Conservation (phyloP, 1,140 invertebrate genomes). For the Hyphantria cunea region DNA sequence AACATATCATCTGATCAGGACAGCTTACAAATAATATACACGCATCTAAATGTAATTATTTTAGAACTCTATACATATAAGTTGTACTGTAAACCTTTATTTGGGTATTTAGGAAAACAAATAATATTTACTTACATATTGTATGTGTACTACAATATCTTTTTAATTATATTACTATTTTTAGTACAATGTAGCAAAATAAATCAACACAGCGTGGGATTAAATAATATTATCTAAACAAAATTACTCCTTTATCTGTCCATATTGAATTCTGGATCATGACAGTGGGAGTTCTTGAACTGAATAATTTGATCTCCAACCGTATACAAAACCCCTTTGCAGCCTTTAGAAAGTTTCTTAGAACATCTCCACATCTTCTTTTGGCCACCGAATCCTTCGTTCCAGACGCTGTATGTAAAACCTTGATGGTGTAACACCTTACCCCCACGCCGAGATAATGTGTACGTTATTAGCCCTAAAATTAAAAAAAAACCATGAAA, state of each 20-base stretch:
- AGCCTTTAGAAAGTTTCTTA: not conserved
- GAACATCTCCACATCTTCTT: constrained; percentile 3
- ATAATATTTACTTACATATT: too few species aligned
- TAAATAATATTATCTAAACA: not conserved
- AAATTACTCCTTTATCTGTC: not conserved
- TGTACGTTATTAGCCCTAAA: not conserved
- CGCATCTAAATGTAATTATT: too few species aligned
- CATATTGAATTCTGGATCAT: not conserved
- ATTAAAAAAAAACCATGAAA: too few species aligned
- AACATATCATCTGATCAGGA: too few species aligned
- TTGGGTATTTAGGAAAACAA: too few species aligned
- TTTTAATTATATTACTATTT: too few species aligned
- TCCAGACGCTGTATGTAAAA: constrained; percentile 1
- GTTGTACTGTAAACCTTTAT: too few species aligned
- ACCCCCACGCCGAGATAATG: not conserved
- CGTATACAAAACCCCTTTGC: not conserved
- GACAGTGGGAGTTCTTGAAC: not conserved
- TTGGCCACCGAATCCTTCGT: not conserved
- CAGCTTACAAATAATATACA: too few species aligned
- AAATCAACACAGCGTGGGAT: too few species aligned
- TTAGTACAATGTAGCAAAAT: too few species aligned
- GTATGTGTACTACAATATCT: too few species aligned
- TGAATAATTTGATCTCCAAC: not conserved
- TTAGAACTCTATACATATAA: too few species aligned
- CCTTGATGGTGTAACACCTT: not conserved